These are phyloP conservation scores for Tethea ocularis DNA, from an alignment of 2,888 invertebrate genomes.

Conservation along the genomic window DNA sequence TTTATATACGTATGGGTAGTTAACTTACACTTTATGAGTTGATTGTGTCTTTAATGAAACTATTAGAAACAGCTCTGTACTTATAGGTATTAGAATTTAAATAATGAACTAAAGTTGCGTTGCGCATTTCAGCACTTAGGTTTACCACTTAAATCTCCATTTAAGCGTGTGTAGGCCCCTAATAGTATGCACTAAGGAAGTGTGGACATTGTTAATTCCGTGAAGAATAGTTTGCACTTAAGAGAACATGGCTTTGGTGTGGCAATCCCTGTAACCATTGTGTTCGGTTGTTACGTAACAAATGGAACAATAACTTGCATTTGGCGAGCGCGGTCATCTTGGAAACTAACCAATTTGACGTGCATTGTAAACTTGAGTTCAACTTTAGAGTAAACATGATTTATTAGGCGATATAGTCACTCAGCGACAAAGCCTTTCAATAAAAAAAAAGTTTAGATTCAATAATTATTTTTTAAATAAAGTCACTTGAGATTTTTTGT, in stretches of 20 bases:
- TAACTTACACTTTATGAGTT: conserved; percentile 1
- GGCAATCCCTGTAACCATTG: conserved; percentile 18
- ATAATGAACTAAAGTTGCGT: not conserved
- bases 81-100: not conserved
- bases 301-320: conserved; percentile 7
- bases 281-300: conserved; percentile 1
- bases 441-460: too few relatives aligned
- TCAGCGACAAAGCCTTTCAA: too few relatives aligned
- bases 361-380: conserved; percentile 19
- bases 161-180: not conserved
- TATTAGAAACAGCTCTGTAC: not conserved
- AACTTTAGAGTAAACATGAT: conserved; percentile 20
- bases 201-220: not conserved
- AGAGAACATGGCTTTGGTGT: conserved; percentile 16
- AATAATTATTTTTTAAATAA: too few relatives aligned
- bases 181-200: not conserved
- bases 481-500: too few relatives aligned
- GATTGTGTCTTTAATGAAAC: conserved; percentile 5
- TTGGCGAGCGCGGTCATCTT: not conserved
- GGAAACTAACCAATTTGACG: conserved; percentile 7
- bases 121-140: not conserved
- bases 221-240: conserved; percentile 17
- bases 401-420: too few relatives aligned
- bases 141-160: not conserved
- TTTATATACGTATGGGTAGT: not conserved